Conservation (phyloP, 1,140 invertebrate species). For the Drosophila funebris region DNA sequence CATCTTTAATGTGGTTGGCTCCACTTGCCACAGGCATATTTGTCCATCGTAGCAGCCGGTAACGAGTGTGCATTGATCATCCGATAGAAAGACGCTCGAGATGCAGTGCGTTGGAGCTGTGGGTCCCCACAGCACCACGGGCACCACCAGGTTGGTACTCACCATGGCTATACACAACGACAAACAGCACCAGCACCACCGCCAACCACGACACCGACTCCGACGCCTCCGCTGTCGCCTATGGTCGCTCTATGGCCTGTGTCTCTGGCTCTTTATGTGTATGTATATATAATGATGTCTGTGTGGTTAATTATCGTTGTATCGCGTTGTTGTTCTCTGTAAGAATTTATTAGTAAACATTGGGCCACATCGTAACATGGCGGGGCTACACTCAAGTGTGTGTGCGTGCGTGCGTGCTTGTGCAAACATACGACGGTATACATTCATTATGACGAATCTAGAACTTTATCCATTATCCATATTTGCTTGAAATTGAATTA, state of each 20-base stretch:
- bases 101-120: conserved; percentile 98
- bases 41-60: conserved; percentile 99
- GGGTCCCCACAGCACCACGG: conserved; percentile 98
- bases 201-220: background rate
- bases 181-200: conserved; percentile 3
- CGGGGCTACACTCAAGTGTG: conserved; percentile 16
- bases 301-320: conserved; percentile 8
- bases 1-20: conserved; percentile 93
- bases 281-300: conserved; percentile 4
- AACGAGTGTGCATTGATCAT: conserved; percentile 95
- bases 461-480: too few species aligned
- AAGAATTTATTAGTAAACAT: conserved; percentile 68
- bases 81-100: conserved; percentile 95
- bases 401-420: conserved; percentile 16
- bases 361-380: conserved; percentile 22
- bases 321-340: conserved; percentile 37
- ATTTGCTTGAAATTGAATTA: too few species aligned
- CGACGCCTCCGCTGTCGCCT: background rate
- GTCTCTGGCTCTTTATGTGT: background rate
- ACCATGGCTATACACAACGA: conserved; percentile 86
- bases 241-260: background rate
- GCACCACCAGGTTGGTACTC: conserved; percentile 96
- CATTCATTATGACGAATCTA: background rate
- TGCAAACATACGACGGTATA: conserved; percentile 24
- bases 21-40: conserved; percentile 98